phyloP scores from a whole-genome alignment of 2,888 invertebrate genomes.

The Brachypalpus laphriformis region DNA sequence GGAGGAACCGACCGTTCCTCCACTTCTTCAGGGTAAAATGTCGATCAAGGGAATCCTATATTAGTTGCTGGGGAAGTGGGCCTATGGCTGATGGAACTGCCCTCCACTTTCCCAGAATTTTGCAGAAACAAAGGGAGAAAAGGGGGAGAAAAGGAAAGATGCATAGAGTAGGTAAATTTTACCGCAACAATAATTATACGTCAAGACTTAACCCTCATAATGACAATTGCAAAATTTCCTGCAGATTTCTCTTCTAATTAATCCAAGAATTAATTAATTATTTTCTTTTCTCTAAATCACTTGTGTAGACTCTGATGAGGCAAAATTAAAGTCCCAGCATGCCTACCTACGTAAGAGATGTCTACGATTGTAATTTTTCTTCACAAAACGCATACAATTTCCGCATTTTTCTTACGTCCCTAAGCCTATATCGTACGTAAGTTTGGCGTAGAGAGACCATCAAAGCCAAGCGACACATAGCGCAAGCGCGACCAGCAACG shows the following conservation, averaged over 20 bases:
- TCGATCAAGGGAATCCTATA: too few species aligned
- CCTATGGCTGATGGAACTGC: too few species aligned
- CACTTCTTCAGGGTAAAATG: too few species aligned
- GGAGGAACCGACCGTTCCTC: too few species aligned
- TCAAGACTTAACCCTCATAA: not conserved
- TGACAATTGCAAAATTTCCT: not conserved
- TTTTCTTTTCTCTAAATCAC: not conserved
- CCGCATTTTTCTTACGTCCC: slow-evolving; percentile 27
- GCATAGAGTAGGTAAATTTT: too few species aligned
- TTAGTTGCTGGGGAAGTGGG: too few species aligned
- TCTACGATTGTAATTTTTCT: not conserved
- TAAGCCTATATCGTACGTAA: not conserved
- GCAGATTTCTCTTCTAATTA: not conserved
- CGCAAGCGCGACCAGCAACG: not conserved
- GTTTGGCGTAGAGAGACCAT: not conserved
- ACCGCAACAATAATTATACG: not conserved
- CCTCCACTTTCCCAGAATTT: too few species aligned
- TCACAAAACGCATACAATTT: slow-evolving; percentile 12
- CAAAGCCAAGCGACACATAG: slow-evolving; percentile 7
- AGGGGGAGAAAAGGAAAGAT: too few species aligned
- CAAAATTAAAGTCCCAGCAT: not conserved
- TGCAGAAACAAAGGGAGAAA: too few species aligned
- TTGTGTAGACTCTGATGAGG: not conserved
- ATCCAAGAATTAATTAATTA: slow-evolving; percentile 8
- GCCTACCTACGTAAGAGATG: not conserved